These are phyloP conservation scores for Zosterops lateralis DNA, from an alignment of 2,113 vertebrate species.

Conservation along the genomic window DNA sequence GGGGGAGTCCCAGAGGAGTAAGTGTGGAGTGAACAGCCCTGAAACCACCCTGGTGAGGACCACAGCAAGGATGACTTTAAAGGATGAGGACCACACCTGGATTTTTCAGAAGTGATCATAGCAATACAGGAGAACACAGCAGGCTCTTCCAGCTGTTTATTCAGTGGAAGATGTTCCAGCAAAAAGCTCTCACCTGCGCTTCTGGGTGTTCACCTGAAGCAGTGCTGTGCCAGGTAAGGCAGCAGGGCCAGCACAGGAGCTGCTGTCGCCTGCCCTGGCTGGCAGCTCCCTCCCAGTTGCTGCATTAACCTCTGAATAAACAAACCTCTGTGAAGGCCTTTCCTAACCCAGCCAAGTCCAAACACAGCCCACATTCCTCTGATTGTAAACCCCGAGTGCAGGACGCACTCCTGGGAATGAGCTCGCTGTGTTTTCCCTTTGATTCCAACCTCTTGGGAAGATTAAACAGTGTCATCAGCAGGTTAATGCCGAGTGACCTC, in stretches of 20 bases:
- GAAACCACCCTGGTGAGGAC: not conserved
- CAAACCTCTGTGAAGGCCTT: slow-evolving; percentile 4
- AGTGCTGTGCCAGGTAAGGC: not conserved
- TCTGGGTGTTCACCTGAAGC: not conserved
- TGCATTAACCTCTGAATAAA: slow-evolving; percentile 50
- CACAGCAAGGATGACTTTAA: fast-evolving
- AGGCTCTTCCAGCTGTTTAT: not conserved
- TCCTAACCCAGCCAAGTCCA: slow-evolving; percentile 16
- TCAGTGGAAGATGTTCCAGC: not conserved
- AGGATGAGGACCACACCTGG: not conserved
- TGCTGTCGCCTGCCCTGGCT: not conserved
- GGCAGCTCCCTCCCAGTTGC: slow-evolving; percentile 13
- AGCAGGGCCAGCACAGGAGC: not conserved
- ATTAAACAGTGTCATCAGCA: slow-evolving; percentile 65
- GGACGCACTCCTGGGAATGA: slow-evolving; percentile 47
- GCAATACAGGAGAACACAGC: fast-evolving
- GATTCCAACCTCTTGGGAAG: slow-evolving; percentile 63
- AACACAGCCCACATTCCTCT: slow-evolving; percentile 45
- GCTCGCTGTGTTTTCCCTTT: slow-evolving; percentile 23
- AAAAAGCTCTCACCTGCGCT: not conserved
- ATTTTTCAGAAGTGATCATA: not conserved
- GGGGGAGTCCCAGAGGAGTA: not conserved
- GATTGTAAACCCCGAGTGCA: slow-evolving; percentile 3
- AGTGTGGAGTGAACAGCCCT: not conserved
- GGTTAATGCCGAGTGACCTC: slow-evolving; percentile 63